Conservation (phyloP, 2,113 vertebrate genomes). For the Recurvirostra avosetta region DNA sequence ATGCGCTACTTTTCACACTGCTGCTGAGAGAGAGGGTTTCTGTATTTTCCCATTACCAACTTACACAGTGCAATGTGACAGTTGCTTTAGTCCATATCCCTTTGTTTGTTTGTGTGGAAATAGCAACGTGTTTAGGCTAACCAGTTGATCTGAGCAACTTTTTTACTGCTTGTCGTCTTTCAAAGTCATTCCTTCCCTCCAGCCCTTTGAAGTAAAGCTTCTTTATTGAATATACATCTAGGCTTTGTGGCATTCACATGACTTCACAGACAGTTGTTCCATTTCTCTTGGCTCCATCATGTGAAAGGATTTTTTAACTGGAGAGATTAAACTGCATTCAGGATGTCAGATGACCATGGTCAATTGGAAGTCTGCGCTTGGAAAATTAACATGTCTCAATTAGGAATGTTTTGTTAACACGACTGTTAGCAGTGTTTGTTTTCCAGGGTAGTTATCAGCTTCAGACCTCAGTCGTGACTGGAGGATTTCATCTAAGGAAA, state of each 20-base stretch:
- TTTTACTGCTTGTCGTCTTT: not conserved
- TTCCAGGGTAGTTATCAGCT: not conserved
- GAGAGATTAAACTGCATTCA: not conserved
- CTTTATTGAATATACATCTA: not conserved
- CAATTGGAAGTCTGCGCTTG: not conserved
- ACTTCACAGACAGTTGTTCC: not conserved
- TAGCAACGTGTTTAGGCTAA: not conserved
- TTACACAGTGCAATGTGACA: not conserved
- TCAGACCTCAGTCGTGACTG: not conserved
- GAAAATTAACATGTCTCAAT: not conserved
- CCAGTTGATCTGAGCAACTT: not conserved
- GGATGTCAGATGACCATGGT: not conserved
- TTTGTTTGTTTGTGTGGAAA: not conserved
- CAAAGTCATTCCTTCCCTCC: not conserved
- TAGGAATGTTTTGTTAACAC: not conserved
- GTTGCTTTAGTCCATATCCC: rapidly evolving
- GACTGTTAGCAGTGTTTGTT: not conserved
- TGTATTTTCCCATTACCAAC: not conserved
- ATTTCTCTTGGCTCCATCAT: not conserved
- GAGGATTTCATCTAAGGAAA: not conserved
- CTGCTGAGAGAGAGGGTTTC: rapidly evolving
- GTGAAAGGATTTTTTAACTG: not conserved
- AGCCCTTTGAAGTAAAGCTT: not conserved
- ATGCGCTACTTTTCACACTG: not conserved
- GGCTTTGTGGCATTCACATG: not conserved